phyloP scores from a whole-genome alignment of 1,140 invertebrate species.

The Asobara japonica region DNA sequence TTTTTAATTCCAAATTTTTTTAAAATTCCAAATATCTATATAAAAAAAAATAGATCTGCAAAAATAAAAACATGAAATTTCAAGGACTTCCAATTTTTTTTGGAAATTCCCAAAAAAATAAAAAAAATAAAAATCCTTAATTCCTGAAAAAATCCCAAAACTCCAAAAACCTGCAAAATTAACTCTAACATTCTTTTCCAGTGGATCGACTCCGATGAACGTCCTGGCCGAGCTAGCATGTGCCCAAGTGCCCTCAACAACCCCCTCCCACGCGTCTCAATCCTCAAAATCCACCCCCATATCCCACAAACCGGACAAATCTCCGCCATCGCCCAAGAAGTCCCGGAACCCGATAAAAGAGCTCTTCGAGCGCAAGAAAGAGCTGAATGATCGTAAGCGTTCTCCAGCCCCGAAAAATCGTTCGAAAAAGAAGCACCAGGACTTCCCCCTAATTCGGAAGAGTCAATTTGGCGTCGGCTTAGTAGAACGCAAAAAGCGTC shows the following conservation, averaged over 20 bases:
- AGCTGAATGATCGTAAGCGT: slow-evolving; percentile 55
- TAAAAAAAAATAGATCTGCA: no score
- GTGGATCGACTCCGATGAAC: slow-evolving; percentile 63
- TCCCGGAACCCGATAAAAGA: slow-evolving; percentile 60
- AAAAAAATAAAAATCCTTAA: no score
- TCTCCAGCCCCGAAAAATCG: slow-evolving; percentile 38
- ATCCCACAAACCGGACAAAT: slow-evolving; percentile 26
- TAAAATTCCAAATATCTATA: no score
- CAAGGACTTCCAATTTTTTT: no score
- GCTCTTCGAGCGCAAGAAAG: slow-evolving; percentile 63
- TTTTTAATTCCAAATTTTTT: no score
- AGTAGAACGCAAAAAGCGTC: slow-evolving; percentile 56
- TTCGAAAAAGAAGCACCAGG: slow-evolving; percentile 53
- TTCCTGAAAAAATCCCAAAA: no score
- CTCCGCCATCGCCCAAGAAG: slow-evolving; percentile 46
- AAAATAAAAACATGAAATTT: no score
- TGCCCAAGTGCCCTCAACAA: slow-evolving; percentile 57
- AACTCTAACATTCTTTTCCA: slow-evolving; percentile 38
- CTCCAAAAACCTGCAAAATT: no score
- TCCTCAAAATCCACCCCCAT: neutral
- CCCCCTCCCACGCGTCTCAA: slow-evolving; percentile 30
- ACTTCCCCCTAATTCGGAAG: slow-evolving; percentile 57
- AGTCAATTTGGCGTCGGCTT: slow-evolving; percentile 49
- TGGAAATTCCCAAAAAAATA: no score
- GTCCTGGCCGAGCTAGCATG: slow-evolving; percentile 63